Evolutionary conservation across 2,888 invertebrate species (phyloP).

Genomic region (Psylliodes chrysocephalus): DNA sequence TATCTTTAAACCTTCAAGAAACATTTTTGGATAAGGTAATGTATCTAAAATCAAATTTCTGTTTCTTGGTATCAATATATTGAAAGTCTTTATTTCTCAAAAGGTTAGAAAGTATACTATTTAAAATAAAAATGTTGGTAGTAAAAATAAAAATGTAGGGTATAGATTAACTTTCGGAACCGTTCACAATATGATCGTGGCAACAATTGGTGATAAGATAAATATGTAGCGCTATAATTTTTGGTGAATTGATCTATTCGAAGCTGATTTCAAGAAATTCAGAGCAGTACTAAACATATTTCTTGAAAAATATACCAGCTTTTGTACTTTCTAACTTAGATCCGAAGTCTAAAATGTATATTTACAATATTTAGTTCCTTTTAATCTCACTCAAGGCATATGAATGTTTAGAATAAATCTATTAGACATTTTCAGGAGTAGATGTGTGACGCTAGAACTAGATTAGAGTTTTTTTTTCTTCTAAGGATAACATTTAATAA

Average conservation of each 20-base stretch:
- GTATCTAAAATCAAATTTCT: too few species aligned
- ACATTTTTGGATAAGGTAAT: too few species aligned
- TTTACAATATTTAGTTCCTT: constrained; percentile 26
- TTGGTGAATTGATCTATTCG: constrained; percentile 30
- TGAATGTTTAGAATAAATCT: background rate
- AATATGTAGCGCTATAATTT: constrained; percentile 26
- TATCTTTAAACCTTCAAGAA: too few species aligned
- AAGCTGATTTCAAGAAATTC: constrained; percentile 34
- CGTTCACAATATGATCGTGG: background rate
- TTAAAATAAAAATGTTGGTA: too few species aligned
- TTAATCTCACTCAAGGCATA: constrained; percentile 27
- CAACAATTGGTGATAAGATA: constrained; percentile 12
- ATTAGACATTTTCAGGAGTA: background rate
- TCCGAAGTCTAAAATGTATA: constrained; percentile 13
- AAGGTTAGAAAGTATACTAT: too few species aligned
- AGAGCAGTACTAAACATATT: constrained; percentile 31
- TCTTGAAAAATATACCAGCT: constrained; percentile 34
- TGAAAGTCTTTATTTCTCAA: too few species aligned
- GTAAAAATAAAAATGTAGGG: too few species aligned
- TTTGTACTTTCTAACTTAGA: constrained; percentile 30
- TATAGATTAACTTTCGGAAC: constrained; percentile 1
- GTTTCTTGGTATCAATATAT: too few species aligned
- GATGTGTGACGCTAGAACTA: constrained; percentile 4
- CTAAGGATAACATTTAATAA: too few species aligned
- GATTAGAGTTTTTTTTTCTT: constrained; percentile 8